Conservation (phyloP, 2,888 invertebrate species). For the Eupithecia exiguata region DNA sequence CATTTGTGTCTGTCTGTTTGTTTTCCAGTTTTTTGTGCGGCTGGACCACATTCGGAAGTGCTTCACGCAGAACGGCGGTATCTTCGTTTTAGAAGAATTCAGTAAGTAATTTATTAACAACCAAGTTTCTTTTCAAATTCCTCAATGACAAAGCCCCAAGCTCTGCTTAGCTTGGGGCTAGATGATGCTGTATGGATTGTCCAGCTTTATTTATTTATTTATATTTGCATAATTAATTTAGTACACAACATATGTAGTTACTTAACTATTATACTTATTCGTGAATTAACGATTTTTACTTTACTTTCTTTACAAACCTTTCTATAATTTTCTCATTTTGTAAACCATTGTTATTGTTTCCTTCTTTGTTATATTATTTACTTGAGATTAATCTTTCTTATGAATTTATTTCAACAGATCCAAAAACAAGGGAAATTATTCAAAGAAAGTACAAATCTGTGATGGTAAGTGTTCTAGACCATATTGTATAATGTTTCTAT, state of each 20-base stretch:
- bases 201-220: too few species aligned
- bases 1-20: constrained; percentile 39
- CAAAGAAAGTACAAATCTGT: constrained; percentile 98
- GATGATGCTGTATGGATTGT: too few species aligned
- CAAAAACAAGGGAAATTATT: constrained; percentile 97
- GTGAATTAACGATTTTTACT: too few species aligned
- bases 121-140: not conserved
- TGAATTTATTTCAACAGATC: constrained; percentile 88
- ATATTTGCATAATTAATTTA: too few species aligned
- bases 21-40: constrained; percentile 99
- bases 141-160: not conserved
- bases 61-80: constrained; percentile 99
- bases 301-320: too few species aligned
- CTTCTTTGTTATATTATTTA: not conserved
- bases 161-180: too few species aligned
- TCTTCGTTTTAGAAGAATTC: constrained; percentile 99
- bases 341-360: not conserved
- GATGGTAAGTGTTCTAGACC: constrained; percentile 90
- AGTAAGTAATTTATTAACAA: constrained; percentile 89
- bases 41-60: constrained; percentile 99
- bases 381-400: not conserved
- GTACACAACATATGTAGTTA: too few species aligned
- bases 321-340: too few species aligned
- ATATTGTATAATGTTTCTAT: constrained; percentile 11
- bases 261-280: too few species aligned